Conservation (phyloP, 2,888 invertebrate genomes). For the Lycia hirtaria region DNA sequence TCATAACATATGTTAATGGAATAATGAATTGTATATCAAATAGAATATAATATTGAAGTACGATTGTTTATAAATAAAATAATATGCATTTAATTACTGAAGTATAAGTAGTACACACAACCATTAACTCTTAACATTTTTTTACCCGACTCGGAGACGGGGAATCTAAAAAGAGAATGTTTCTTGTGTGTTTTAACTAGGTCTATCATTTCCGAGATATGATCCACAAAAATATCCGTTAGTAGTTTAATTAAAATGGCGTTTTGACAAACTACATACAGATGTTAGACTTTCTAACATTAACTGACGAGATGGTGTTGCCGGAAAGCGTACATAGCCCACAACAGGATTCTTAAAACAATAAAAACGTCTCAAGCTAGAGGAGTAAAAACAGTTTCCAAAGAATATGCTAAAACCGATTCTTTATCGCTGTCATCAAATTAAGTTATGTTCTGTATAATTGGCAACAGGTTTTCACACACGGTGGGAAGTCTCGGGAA, state of each 20-base stretch:
- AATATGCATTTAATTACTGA: neutral
- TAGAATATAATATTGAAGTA: neutral
- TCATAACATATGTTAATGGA: constrained; percentile 4
- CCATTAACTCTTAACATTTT: neutral
- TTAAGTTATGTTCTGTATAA: constrained; percentile 23
- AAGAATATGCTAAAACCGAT: neutral
- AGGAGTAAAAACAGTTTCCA: neutral
- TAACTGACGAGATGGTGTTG: no score
- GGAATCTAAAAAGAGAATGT: no score
- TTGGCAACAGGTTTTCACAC: constrained; percentile 55
- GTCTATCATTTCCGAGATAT: no score
- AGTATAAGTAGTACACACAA: neutral
- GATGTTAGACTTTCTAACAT: no score
- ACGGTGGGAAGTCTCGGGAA: constrained; percentile 75
- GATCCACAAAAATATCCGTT: no score
- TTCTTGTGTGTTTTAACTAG: no score
- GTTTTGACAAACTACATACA: no score
- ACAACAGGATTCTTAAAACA: no score
- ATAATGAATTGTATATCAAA: neutral
- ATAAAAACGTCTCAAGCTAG: no score
- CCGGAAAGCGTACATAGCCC: no score
- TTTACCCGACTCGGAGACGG: no score
- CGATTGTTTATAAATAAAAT: neutral
- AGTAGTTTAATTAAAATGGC: no score
- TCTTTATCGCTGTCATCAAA: neutral